Base-by-base conservation (phyloP, 2,113 vertebrate genomes). In the Chamaea fasciata region DNA sequence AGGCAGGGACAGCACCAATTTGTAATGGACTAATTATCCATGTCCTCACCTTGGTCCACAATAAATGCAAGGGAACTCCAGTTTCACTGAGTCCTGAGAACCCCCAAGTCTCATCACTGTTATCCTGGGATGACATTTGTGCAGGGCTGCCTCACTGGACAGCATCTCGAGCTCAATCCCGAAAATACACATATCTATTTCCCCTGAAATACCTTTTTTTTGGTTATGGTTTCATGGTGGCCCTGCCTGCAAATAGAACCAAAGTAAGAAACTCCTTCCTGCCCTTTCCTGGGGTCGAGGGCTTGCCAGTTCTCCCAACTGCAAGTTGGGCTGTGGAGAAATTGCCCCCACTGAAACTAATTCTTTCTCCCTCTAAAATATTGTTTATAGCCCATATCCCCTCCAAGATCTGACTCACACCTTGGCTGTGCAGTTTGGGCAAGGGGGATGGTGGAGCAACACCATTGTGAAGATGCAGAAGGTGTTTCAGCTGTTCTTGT, bases 81-180 rank as follows among this genome's bases (percentile, higher is more conserved):
- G 19, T 31, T 49, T 64, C 44, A 44, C 0, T 17, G 79, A 18
- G 23, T 13, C 19, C 4, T 10, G 16, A 67, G 12, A 50, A 42
- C 3, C 3, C 15, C 9, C 26, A 62, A 1, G 10, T 46, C 14
- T 63, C 59, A 55, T 4, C 4, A 0, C 13, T 7, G 1, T 69
- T 65, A 33, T 16, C 12, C 12, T 0, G 0, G 23, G 35, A 42
- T 9, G 3, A 3, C 26, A 22, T 15, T 15, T 37, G 22, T 19
- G 12, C 23, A 67, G 52, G 47, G 68, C 31, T 92, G 28, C 64
- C 64, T 56, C 33, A 4, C 7, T 26, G 46, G 49, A 33, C 28
- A 86, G 5, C 10, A 18, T 10, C 30, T 50, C 0, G 0, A 83
- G 18, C 49, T 84, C 59, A 52, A 3, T 44, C 31, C 59, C 80